Evolutionary conservation across 2,888 invertebrate genomes (phyloP), one percentile per base, ranked within the genome.

Genomic region (Xylophagus ater): DNA sequence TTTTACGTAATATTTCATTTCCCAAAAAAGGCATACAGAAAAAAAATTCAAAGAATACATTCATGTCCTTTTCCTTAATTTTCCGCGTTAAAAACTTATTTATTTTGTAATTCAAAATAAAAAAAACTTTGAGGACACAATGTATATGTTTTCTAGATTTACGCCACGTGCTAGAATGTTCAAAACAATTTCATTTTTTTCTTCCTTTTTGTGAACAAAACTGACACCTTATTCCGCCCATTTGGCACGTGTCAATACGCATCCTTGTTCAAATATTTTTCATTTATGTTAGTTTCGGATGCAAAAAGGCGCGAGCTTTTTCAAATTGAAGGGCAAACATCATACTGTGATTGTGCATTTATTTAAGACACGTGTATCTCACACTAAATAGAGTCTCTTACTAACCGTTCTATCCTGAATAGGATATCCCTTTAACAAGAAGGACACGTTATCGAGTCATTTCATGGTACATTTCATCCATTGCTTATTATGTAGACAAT

Each of bases 301-400:
- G 24, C 33, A 6, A 2, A 15, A 10, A 13, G 10, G 15, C 10
- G 30, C n/a, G n/a, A n/a, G n/a, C n/a, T n/a, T 14, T 4, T 17
- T 30, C 30, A 13, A 14, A 9, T 17, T n/a, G 17, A 6, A 12
- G 30, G 14, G 15, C 24, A 30, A 18, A 20, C 31, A 18, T 15
- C 3, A 24, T 2, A 5, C 9, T 17, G 23, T n/a, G 31, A 30
- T 37, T 32, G 31, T 40, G 40, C 37, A 40, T 44, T 44, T 44
- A 38, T 41, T 41, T 41, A 42, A 41, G 44, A 36, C 44, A 44
- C 44, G 44, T 44, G 44, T 39, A 39, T 19, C 35, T 34, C 13
- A 36, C 41, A 38, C 41, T 44, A 44, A 44, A 41, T 37, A n/a
- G n/a, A n/a, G 30, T 31, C 37, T 30, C 18, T 38, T 12, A 14